Conservation (phyloP, 1,140 invertebrate genomes). For the Cardiocondyla obscurior region DNA sequence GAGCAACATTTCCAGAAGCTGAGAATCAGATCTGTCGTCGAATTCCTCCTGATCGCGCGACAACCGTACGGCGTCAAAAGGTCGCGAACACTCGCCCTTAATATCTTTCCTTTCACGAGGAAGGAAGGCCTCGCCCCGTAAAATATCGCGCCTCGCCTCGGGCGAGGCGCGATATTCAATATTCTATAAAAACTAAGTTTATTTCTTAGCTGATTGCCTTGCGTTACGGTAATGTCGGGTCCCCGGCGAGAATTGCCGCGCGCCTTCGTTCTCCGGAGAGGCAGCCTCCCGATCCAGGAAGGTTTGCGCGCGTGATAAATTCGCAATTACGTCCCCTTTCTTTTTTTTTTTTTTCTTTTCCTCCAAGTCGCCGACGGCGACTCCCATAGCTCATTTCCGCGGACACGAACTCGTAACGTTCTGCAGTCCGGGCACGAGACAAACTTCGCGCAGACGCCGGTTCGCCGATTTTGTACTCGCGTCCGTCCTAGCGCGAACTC, state of each 20-base stretch:
- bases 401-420: too few species aligned
- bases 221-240: constrained; percentile 81
- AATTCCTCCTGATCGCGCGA: constrained; percentile 72
- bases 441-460: too few species aligned
- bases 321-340: neutral
- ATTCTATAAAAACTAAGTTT: constrained; percentile 84
- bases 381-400: neutral
- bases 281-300: neutral
- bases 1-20: constrained; percentile 1
- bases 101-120: constrained; percentile 63
- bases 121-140: constrained; percentile 64
- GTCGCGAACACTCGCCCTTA: constrained; percentile 69
- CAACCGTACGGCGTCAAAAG: constrained; percentile 76
- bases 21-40: constrained; percentile 41
- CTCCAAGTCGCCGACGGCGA: neutral
- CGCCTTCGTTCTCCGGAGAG: neutral
- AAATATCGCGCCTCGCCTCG: constrained; percentile 40
- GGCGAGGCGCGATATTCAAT: constrained; percentile 76
- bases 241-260: constrained; percentile 42
- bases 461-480: too few species aligned
- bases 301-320: too few species aligned
- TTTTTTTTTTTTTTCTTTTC: too few species aligned
- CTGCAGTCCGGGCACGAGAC: too few species aligned
- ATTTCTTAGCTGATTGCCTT: constrained; percentile 84
- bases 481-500: neutral